These are phyloP conservation scores for Ivindomyrus marchei DNA, from an alignment of 2,113 vertebrate genomes.

Conservation along the genomic window DNA sequence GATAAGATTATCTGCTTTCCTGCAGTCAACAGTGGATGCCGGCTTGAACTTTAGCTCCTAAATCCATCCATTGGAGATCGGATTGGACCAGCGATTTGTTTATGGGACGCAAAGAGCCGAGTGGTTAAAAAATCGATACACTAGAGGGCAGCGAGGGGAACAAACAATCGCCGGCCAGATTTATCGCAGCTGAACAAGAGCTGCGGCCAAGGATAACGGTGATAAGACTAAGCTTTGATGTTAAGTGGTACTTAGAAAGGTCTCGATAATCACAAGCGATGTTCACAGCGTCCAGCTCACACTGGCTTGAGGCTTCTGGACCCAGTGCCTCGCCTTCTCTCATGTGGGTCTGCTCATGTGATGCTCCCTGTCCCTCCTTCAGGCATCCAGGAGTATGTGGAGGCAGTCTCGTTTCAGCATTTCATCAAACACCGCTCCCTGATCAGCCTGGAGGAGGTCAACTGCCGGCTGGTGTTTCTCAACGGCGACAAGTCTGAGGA, in stretches of 20 bases:
- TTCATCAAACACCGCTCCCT: slow-evolving; percentile 85
- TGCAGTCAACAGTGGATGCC: slow-evolving; percentile 4
- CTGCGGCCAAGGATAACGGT: slow-evolving; percentile 9
- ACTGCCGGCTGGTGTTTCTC: slow-evolving; percentile 78
- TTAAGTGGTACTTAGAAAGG: slow-evolving; percentile 35
- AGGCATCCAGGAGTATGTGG: slow-evolving; percentile 96
- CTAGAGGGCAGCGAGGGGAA: slow-evolving; percentile 12
- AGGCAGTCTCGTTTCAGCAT: slow-evolving; percentile 90
- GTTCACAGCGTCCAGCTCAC: background rate
- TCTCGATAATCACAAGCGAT: background rate
- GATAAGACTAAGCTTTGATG: slow-evolving; percentile 49
- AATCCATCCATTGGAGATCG: background rate
- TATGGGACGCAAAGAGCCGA: background rate
- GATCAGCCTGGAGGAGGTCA: slow-evolving; percentile 91
- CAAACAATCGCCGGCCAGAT: background rate
- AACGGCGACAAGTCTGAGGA: slow-evolving; percentile 57
- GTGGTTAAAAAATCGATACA: background rate
- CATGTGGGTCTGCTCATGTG: background rate
- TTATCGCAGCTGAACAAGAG: background rate
- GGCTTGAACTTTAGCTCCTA: slow-evolving; percentile 16
- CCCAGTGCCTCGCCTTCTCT: background rate
- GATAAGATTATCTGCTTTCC: slow-evolving; percentile 26
- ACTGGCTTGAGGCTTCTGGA: background rate
- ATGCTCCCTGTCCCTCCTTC: background rate
- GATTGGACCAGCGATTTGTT: background rate